Evolutionary conservation across 2,888 invertebrate species (phyloP), one percentile per base, ranked within the genome.

Genomic region (Ormia ochracea): DNA sequence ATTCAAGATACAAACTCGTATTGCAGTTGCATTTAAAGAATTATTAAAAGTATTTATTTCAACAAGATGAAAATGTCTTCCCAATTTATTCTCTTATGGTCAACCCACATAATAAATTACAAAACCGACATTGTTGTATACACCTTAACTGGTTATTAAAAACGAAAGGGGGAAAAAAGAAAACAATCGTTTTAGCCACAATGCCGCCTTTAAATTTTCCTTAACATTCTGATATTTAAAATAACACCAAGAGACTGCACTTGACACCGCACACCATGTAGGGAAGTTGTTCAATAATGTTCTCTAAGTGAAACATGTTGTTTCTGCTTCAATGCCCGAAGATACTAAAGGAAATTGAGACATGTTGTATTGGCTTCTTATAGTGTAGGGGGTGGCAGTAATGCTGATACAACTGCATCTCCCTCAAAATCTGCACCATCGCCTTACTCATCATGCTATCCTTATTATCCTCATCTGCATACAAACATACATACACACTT

Each of bases 321-420:
- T 69, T 69, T 72, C 72, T 61, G 38, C 79, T 75, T 75, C 58
- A 75, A 56, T 72, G 76, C 61, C 72, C 43, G 48, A 68, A 68
- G 75, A 66, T 80, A 72, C 48, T 36, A 36, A 72, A 56, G 75
- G 72, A 80, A 76, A 80, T 80, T 72, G 54, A 68, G 56, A 66
- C 61, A 65, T 70, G 52, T 70, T 65, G 65, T 65, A 66, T 78
- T 72, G 52, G 59, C 14, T 65, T 38, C 23, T 50, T 36, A 7
- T 19, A 45, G 45, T 12, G 3, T 1, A 28, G 52, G 26, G 63
- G 63, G 17, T 56, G 59, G n/a, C 12, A 28, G 28, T 14, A 33
- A 41, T 59, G 31, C 50, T 38, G 28, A 38, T 48, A 69, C 23
- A 54, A 36, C 31, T 43, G 43, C 23, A 56, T 61, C 23, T 26